Base-by-base conservation (phyloP, 2,113 vertebrate species). In the Spheniscus mendiculus region DNA sequence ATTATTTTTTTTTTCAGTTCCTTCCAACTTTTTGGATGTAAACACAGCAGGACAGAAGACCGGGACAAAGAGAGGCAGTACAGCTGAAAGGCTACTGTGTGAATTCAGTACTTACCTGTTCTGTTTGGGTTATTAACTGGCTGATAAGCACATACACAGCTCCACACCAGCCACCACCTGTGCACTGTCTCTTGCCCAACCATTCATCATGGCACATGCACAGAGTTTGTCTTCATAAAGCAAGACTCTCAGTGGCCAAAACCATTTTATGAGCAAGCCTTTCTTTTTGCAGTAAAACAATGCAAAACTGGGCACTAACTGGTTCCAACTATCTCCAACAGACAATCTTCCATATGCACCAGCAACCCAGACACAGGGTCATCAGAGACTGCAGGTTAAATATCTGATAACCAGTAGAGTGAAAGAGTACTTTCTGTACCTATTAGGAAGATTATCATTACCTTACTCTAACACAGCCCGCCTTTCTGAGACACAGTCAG, bases 381-480 rank as follows among this genome's bases (percentile, higher is more conserved):
- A 83, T 25, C 40, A 62, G 52, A 81, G 63, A 19, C 34, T 16
- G 56, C 66, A 69, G 13, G 26, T 23, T 61, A 61, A 69, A 17
- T 4, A 70, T 2, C 70, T 59, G 82, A 23, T 63, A 82, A 36
- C 21, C 20, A 84, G 65, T 5, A 44, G 14, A 61, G 22, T 21
- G 9, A 23, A n/a, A 44, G 20, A 61, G 25, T 10, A 90, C 42
- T 1, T 59, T 38, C 70, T 66, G 73, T 82, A 78, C 65, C 69
- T 29, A 23, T 50, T 36, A 34, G 0, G 1, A 63, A 84, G 22
- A 55, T 65, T 52, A 79, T 21, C 7, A 59, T 21, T 52, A 50
- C 53, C 29, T 61, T 71, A 50, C 5, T 52, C 29, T 45, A 76
- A 85, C 14, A 55, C 11, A n/a, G 22, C 13, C 22, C 0, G 0